Base-by-base conservation (phyloP, 1,140 invertebrate genomes). In the Chrysoperla carnea region DNA sequence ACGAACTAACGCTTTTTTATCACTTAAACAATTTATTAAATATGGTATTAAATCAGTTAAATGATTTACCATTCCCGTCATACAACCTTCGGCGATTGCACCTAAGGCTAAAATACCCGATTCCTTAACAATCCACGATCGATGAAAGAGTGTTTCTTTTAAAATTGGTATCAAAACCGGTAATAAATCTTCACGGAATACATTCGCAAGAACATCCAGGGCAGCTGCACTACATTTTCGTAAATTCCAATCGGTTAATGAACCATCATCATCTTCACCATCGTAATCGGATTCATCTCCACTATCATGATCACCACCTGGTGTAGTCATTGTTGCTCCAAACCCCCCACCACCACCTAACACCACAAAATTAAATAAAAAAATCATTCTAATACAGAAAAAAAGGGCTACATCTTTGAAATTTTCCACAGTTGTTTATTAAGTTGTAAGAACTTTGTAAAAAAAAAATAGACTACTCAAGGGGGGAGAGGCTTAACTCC, bases 61-160 rank as follows among this genome's bases (percentile, higher is more conserved):
- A 66, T 99, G 94, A 14, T 81, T 87, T 37, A 92, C 79, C 88
- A 99, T 97, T 46, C 95, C 95, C 42, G 71, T 76, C 87, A 96
- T 94, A 57, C 95, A 99, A 44, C 94, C 95, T 74, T 99, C 94
- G n/a, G 95, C 94, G 48, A 99, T 95, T 9, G 95, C 95, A 46
- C 95, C 95, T 45, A 59, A 46, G 6, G 58, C 58, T 13, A 93
- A 62, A 50, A 93, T 90, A 36, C 84, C 84, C 39, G 82, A 81
- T 60, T 96, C 93, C 64, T 96, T 96, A 15, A 98, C 84, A 50
- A 91, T 83, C 95, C 95, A 99, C 45, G 93, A 84, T 40, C 81
- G 73, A 61, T 96, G 89, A 56, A 94, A 97, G 0, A 99, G 67
- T 0, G 91, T 96, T 57, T 98, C 93, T 60, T 96, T 95, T 0